Conservation (phyloP, 2,113 vertebrate genomes). For the Mandrillus leucophaeus region DNA sequence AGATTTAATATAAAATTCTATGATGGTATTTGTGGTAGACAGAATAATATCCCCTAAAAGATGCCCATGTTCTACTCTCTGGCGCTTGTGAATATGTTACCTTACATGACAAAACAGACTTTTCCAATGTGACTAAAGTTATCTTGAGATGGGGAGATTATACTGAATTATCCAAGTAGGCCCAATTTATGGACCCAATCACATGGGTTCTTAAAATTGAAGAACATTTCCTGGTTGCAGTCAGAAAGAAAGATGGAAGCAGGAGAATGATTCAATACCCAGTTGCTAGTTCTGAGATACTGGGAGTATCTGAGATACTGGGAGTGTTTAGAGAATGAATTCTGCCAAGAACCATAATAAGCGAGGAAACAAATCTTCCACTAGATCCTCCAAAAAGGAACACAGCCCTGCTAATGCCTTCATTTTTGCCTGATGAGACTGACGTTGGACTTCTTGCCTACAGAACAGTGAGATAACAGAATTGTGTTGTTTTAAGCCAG, state of each 20-base stretch:
- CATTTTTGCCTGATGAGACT: constrained; percentile 10
- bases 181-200: background rate
- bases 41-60: background rate
- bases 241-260: background rate
- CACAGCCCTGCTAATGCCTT: background rate
- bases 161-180: background rate
- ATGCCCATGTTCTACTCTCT: background rate
- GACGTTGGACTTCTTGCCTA: background rate
- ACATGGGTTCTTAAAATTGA: background rate
- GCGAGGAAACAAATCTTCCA: background rate
- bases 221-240: background rate
- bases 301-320: background rate
- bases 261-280: background rate
- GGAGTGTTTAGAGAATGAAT: constrained; percentile 13
- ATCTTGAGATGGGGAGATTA: background rate
- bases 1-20: background rate
- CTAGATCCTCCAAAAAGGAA: background rate
- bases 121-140: background rate
- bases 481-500: constrained; percentile 13
- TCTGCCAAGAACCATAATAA: constrained; percentile 16
- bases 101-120: background rate
- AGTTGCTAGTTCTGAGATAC: background rate
- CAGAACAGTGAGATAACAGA: background rate
- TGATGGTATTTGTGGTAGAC: background rate
- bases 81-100: background rate